Base-by-base conservation (phyloP, 1,140 invertebrate genomes). In the Drosophila simulans region DNA sequence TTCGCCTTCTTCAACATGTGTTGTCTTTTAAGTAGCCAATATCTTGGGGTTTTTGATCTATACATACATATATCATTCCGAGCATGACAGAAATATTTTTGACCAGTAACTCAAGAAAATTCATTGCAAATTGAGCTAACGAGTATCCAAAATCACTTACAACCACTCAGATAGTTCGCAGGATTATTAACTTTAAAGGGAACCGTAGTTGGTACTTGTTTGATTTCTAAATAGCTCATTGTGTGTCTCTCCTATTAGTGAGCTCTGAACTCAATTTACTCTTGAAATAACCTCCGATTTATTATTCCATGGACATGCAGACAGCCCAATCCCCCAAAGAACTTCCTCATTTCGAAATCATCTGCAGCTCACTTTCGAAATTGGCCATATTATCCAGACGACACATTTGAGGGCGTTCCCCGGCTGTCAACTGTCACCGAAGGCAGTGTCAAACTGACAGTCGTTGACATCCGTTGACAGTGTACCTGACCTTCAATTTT, bases 391-490 rank as follows among this genome's bases (percentile, higher is more conserved):
- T 88, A 88, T 62, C 42, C 59, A 37, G 57, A 70, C 27, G 57
- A 79, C 84, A 80, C 84, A 88, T 74, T 88, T 88, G 80, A 65
- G 84, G 84, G 84, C 85, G 84, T 88, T 37, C 68, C 68, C 40
- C 42, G 11, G 20, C 54, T 84, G 80, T 74, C 77, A 77, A 64
- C 80, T 72, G 76, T 83, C 83, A 76, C 31, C 49, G 48, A 66
- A 66, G 65, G 65, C 49, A 57, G 64, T 71, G 68, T 70, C 65
- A 49, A 70, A 57, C 12, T 64, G 65, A 76, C 72, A 76, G 65
- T 68, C 31, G 8, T 31, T 31, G 31, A 31, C 31, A 31, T 74
- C 69, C 46, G 55, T 34, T 79, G 80, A 68, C 80, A 74, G 59
- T 43, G 71, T 82, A 83, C 84, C 83, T 88, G 83, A 88, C 83